phyloP scores from a whole-genome alignment of 2,113 vertebrate genomes.

The Antechinus flavipes region DNA sequence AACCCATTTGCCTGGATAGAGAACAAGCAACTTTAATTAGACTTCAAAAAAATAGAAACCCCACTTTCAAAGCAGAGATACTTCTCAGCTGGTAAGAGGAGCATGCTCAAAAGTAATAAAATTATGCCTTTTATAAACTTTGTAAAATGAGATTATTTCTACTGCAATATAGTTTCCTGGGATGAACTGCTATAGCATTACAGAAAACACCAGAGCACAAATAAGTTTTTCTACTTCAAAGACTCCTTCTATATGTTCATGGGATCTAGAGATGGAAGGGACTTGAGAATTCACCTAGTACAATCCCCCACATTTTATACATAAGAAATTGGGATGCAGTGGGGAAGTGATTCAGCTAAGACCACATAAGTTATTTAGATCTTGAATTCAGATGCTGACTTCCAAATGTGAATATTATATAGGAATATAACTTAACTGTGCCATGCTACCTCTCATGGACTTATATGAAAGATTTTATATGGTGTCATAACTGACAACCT shows the following conservation, averaged over 20 bases:
- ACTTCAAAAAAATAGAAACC: background rate
- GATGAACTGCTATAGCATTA: background rate
- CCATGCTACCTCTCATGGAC: background rate
- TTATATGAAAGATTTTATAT: background rate
- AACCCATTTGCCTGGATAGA: slow-evolving; percentile 66
- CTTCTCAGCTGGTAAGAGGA: fast-evolving
- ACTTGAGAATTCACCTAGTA: background rate
- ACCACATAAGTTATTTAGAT: background rate
- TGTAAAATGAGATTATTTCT: background rate
- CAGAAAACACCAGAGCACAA: background rate
- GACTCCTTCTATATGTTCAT: background rate
- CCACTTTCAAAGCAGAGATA: background rate
- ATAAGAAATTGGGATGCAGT: background rate
- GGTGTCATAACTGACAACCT: background rate
- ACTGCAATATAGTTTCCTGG: background rate
- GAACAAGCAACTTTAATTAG: background rate
- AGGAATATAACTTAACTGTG: background rate
- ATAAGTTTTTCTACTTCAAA: background rate
- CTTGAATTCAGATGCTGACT: background rate
- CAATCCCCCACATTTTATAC: background rate
- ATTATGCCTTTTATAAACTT: background rate
- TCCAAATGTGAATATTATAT: background rate
- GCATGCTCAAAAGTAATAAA: background rate
- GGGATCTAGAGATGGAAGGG: background rate
- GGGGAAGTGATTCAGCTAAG: background rate